Evolutionary conservation across 2,888 invertebrate species (phyloP), one percentile per base, ranked within the genome.

Genomic region (Eilema sororculum): DNA sequence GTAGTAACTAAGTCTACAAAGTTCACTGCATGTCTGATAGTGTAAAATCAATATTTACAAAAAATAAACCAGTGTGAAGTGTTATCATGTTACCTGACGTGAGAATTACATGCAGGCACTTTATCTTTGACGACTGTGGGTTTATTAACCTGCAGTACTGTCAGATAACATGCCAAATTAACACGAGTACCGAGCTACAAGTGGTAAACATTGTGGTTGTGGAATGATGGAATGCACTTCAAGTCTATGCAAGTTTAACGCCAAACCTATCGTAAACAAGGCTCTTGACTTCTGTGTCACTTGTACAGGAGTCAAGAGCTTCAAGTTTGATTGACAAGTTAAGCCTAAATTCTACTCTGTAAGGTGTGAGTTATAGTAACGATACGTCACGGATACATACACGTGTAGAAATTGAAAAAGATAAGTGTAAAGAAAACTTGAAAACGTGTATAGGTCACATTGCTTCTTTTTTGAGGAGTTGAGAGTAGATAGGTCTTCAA

Each of bases 71-170:
- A 83, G 76, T 81, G 78, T 84, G 79, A 85, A 83, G 76, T 78
- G 80, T 83, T 88, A 89, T 89, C 89, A 69, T 22, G 75, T 74
- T 86, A 88, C 88, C 88, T 89, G 88, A 86, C 88, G 86, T 87
- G 89, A 87, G 88, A 89, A 88, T 84, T 74, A 77, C 6, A 52
- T 52, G 20, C n/a, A 52, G 52, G 72, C 71, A 58, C 69, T 80
- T 77, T 82, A 86, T 86, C 84, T 76, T 75, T 73, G 78, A 78
- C 79, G 82, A 81, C 79, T 74, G 73, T 68, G 82, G 74, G 86
- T 86, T 84, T 84, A 86, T 82, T 82, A 82, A 87, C 85, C 80
- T 83, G 77, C 71, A 78, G 76, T 78, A 72, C 74, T 69, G 52
- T 52, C 30, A 68, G 73, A 79, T 83, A 74, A 73, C 28, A 68